phyloP scores from a whole-genome alignment of 2,113 vertebrate genomes.

The Oostethus manadensis region DNA sequence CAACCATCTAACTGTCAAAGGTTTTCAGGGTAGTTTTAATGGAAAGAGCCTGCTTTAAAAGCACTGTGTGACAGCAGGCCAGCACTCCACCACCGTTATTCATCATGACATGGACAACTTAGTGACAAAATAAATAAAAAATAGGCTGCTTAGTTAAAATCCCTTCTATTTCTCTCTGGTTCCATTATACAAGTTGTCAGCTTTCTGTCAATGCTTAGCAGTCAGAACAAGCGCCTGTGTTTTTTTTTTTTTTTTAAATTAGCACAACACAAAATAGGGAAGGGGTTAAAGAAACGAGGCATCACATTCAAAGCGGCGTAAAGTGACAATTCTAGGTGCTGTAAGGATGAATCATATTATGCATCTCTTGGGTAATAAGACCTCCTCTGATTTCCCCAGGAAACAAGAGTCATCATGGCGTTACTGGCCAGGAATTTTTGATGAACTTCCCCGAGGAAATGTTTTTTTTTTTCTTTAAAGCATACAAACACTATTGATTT shows the following conservation, averaged over 20 bases:
- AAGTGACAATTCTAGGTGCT: conserved; percentile 51
- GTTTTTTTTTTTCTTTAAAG: conserved; percentile 9
- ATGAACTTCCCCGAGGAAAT: conserved; percentile 30
- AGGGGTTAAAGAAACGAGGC: conserved; percentile 8
- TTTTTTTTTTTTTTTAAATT: conserved; percentile 11
- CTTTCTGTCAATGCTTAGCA: conserved; percentile 46
- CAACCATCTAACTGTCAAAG: conserved; percentile 49
- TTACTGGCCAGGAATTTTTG: conserved; percentile 19
- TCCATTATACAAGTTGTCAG: conserved; percentile 43
- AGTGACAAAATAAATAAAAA: conserved; percentile 52
- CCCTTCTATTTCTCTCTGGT: conserved; percentile 37
- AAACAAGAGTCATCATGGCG: conserved; percentile 45
- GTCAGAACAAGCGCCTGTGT: neutral
- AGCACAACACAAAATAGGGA: conserved; percentile 23
- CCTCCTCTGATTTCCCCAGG: conserved; percentile 55
- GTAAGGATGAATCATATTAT: conserved; percentile 46
- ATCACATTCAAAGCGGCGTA: conserved; percentile 17
- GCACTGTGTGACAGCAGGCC: conserved; percentile 59
- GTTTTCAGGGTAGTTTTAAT: conserved; percentile 57
- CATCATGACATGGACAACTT: conserved; percentile 49
- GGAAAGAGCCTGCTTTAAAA: conserved; percentile 57
- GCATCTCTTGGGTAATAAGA: conserved; percentile 59
- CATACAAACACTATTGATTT: conserved; percentile 3
- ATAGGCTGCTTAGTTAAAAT: conserved; percentile 54
- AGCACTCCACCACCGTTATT: conserved; percentile 49